Percentiles rank a stretch among this genome's conserved stretches.
phyloP scores from a whole-genome alignment of 2,113 vertebrate genomes.

The Tursiops truncatus region DNA sequence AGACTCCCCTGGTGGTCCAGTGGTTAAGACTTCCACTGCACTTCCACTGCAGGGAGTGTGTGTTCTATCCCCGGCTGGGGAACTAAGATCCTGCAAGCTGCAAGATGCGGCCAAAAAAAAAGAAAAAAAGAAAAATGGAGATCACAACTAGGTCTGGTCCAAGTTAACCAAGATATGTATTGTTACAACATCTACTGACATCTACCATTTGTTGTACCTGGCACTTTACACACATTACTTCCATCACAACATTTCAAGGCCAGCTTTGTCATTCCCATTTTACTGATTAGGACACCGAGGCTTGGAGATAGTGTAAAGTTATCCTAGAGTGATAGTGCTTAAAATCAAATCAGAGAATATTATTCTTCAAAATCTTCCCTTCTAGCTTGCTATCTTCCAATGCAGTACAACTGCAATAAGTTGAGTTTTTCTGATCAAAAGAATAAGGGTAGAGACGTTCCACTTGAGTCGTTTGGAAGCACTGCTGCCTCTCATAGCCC shows the following conservation, averaged over 20 bases:
- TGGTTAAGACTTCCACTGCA: too few relatives aligned
- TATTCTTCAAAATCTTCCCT: not conserved
- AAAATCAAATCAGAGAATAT: not conserved
- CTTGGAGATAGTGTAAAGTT: not conserved
- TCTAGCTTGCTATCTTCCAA: not conserved
- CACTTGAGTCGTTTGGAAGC: not conserved
- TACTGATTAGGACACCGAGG: not conserved
- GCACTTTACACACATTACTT: not conserved
- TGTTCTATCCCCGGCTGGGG: too few relatives aligned
- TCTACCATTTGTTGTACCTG: not conserved
- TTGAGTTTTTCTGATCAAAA: not conserved
- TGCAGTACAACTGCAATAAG: not conserved
- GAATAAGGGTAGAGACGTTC: not conserved
- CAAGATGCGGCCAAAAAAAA: too few relatives aligned
- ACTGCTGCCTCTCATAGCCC: not conserved
- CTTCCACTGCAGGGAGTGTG: too few relatives aligned
- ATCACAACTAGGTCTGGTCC: not conserved
- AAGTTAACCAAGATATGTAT: not conserved
- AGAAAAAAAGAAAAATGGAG: not conserved
- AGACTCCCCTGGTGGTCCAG: not conserved
- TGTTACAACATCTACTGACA: not conserved
- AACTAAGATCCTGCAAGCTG: too few relatives aligned
- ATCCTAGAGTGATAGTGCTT: not conserved
- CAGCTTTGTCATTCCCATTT: not conserved
- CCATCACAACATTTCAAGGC: not conserved